Evolutionary conservation across 2,113 vertebrate genomes (phyloP), one percentile per base, ranked within the genome.

Genomic region (Hippocampus guttulatus): DNA sequence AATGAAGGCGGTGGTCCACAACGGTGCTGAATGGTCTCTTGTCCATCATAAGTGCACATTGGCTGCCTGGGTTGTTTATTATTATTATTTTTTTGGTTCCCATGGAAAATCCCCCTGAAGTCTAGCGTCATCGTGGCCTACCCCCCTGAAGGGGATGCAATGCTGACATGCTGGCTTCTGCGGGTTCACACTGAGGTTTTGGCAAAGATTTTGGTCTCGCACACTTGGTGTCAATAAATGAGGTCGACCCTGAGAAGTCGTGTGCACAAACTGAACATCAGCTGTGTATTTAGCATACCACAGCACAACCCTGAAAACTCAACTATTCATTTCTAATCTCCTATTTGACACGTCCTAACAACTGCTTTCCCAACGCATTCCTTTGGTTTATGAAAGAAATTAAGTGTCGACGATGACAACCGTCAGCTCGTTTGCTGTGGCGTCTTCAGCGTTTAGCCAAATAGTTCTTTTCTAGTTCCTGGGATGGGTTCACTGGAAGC

Each of bases 331-430:
- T 75, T 60, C 60, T 54, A 75, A 78, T 79, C 71, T 69, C 60
- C 62, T 40, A 23, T 38, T 68, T 72, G 64, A 73, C 60, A 75
- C 18, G 75, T 79, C 58, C 73, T 63, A 75, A 51, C 68, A 67
- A 45, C 9, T 58, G 67, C 73, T 75, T 85, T 73, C 55, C 41
- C 60, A 45, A 66, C 70, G 70, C 80, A 76, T 84, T 81, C 77
- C 71, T 79, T 69, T 54, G 25, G 52, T 78, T 84, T 84, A 77
- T 75, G 43, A 66, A 73, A 52, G 67, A 55, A 82, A 75, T 83
- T 80, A 75, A 76, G 85, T 88, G 83, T 82, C 85, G 83, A 84
- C 81, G 63, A 30, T 75, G 73, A 81, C 76, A 81, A 73, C 33
- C 74, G 70, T 55, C 72, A 65, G 65, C 77, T 80, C 82, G 76